Evolutionary conservation across 1,140 invertebrate species (phyloP), one percentile per base, ranked within the genome.

Genomic region (Leptonema lineaticorne): DNA sequence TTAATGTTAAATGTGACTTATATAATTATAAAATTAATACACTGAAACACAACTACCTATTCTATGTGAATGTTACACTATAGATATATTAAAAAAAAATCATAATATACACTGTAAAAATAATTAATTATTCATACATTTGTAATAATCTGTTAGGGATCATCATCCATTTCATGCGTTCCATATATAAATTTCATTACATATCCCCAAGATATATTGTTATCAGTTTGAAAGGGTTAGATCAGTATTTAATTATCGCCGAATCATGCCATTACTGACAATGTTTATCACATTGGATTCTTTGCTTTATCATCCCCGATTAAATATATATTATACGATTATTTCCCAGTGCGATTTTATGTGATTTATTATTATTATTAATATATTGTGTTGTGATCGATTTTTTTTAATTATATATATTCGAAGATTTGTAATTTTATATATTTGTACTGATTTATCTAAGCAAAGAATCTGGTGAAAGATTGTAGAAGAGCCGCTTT

Each of bases 1-100:
- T 59, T 60, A 67, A 68, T 67, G 64, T 65, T 68, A 63, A 65
- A 71, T 64, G 62, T 59, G 65, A 68, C 59, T 68, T 68, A 63
- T 66, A 57, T 70, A 53, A 41, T 41, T 41, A 41, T 14, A 53
- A 16, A 48, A 48, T 29, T 28, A 63, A 29, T 18, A 63, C 66
- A 67, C 67, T 48, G 48, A 64, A 59, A 64, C 45, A 48, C 59
- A 56, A 68, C 60, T 63, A 62, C 37, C 46, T 67, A 67, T 67
- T 67, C 48, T 67, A 67, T 50, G 48, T 67, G 64, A 57, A 67
- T 67, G 64, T 67, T 67, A 67, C 22, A 46, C 63, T 64, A 46
- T 64, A 64, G 24, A 56, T 57, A n/a, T 62, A 62, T 60, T 45
- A 45, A 41, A 63, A 22, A 63, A n/a, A n/a, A n/a, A n/a, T n/a